Conservation (phyloP, 2,888 invertebrate species). For the Teleogryllus oceanicus region DNA sequence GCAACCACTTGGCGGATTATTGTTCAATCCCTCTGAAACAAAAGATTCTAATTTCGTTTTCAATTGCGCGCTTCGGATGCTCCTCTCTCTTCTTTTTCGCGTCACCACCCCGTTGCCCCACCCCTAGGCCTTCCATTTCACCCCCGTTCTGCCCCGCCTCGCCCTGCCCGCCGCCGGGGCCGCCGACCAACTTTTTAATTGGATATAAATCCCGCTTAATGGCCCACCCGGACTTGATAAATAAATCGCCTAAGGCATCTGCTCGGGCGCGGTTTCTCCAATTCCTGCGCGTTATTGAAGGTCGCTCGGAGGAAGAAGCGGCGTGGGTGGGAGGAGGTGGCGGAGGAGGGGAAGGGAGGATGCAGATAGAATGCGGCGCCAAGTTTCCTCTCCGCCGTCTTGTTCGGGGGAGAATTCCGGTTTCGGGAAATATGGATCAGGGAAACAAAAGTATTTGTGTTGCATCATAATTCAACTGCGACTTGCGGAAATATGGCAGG, state of each 20-base stretch:
- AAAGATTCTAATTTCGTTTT: conserved; percentile 3
- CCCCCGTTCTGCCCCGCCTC: not conserved
- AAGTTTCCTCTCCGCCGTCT: no score
- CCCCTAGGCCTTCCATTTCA: not conserved
- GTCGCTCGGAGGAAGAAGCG: not conserved
- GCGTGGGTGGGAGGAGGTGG: not conserved
- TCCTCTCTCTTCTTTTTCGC: not conserved
- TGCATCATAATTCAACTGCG: no score
- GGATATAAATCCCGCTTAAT: conserved; percentile 1
- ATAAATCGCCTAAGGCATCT: conserved; percentile 6
- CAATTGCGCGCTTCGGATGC: not conserved
- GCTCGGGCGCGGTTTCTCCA: not conserved
- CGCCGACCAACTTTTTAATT: not conserved
- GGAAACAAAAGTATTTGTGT: no score
- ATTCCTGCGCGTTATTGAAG: not conserved
- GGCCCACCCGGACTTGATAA: not conserved
- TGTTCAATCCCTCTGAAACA: not conserved
- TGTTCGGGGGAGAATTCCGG: no score
- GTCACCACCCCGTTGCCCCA: not conserved
- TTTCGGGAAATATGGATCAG: no score
- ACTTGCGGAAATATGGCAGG: no score
- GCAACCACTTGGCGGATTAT: not conserved
- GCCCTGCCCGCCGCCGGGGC: not conserved
- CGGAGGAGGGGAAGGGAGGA: no score
- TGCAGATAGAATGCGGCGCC: no score